Conservation (phyloP, 2,113 vertebrate species). For the Apeltes quadracus region DNA sequence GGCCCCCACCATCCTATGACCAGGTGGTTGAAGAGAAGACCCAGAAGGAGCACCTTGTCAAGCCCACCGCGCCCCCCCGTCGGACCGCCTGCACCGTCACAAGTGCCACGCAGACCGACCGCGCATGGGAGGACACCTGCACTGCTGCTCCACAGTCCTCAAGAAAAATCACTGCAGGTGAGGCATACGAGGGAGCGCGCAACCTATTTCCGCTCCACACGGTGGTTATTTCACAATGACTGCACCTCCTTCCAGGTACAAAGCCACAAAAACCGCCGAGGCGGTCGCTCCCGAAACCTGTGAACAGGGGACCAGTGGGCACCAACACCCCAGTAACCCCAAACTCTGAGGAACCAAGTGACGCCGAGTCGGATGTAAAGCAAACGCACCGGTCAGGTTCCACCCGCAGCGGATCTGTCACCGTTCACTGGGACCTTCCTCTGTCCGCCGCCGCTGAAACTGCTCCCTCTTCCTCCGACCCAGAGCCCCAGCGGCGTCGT, state of each 20-base stretch:
- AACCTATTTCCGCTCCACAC: neutral
- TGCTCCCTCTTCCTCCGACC: slow-evolving; percentile 5
- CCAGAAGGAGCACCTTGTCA: slow-evolving; percentile 84
- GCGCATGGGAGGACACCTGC: slow-evolving; percentile 78
- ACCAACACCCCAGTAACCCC: neutral
- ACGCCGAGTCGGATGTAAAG: slow-evolving; percentile 56
- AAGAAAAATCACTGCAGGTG: slow-evolving; percentile 65
- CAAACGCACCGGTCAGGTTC: slow-evolving; percentile 69
- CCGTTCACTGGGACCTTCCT: slow-evolving; percentile 55
- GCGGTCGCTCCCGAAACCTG: slow-evolving; percentile 69
- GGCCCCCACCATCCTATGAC: slow-evolving; percentile 93
- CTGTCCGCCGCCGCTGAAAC: slow-evolving; percentile 23
- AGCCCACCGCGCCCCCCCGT: slow-evolving; percentile 83
- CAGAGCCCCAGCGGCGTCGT: neutral
- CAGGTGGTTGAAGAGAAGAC: slow-evolving; percentile 96
- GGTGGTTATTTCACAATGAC: neutral
- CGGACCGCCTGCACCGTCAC: slow-evolving; percentile 74
- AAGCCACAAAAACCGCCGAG: slow-evolving; percentile 86
- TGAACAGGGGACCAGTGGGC: slow-evolving; percentile 57
- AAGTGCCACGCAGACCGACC: slow-evolving; percentile 90
- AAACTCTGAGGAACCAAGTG: slow-evolving; percentile 12
- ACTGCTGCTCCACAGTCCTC: slow-evolving; percentile 67
- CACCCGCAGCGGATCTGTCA: slow-evolving; percentile 54
- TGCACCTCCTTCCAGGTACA: slow-evolving; percentile 67
- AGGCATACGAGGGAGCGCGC: slow-evolving; percentile 40